Conservation (phyloP, 2,888 invertebrate genomes). For the Apodemia duryi region DNA sequence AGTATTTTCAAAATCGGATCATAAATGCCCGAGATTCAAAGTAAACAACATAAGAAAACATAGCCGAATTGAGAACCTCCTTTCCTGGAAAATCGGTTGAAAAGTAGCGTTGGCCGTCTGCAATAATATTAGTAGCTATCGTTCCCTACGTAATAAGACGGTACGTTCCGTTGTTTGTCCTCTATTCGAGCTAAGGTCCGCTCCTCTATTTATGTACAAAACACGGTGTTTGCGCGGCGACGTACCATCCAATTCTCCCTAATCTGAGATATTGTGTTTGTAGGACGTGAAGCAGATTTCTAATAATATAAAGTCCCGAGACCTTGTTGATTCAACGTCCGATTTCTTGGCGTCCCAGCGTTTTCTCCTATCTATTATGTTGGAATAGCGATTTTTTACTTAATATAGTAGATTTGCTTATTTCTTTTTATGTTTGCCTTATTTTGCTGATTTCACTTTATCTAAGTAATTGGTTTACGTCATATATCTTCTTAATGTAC, state of each 20-base stretch:
- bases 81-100: no score
- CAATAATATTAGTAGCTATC: slow-evolving; percentile 28
- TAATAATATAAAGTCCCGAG: slow-evolving; percentile 34
- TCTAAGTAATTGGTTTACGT: neutral
- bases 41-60: no score
- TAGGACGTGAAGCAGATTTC: slow-evolving; percentile 34
- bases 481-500: neutral
- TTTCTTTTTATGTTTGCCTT: slow-evolving; percentile 9
- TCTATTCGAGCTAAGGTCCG: slow-evolving; percentile 38
- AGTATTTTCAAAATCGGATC: no score
- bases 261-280: slow-evolving; percentile 53
- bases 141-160: slow-evolving; percentile 35
- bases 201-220: slow-evolving; percentile 38
- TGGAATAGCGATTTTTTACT: slow-evolving; percentile 26
- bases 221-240: slow-evolving; percentile 40
- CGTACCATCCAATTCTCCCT: slow-evolving; percentile 37
- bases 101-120: neutral
- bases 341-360: slow-evolving; percentile 22
- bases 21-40: no score
- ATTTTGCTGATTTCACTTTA: neutral
- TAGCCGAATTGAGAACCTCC: no score
- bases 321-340: slow-evolving; percentile 31
- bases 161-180: slow-evolving; percentile 37
- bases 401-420: slow-evolving; percentile 22
- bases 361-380: slow-evolving; percentile 24